A percentile compares a stretch with the other conserved stretches of the same genome.
Evolutionary conservation across 2,113 vertebrate species (phyloP).

Genomic region (Neogobius melanostomus): DNA sequence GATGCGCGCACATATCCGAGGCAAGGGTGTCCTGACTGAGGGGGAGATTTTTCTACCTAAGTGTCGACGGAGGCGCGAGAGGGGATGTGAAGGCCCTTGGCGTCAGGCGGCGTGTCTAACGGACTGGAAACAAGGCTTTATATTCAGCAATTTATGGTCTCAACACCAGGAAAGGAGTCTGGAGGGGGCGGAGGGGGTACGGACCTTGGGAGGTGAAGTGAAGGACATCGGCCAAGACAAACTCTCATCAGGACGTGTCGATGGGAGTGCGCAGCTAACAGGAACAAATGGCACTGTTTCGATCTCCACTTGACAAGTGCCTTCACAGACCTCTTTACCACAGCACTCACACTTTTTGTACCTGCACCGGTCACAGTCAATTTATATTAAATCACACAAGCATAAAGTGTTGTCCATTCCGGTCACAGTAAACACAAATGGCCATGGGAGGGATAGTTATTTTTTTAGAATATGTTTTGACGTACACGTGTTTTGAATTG

Average conservation of each 20-base stretch:
- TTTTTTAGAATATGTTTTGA: too few species aligned
- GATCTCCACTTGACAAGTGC: slow-evolving; percentile 47
- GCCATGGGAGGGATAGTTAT: too few species aligned
- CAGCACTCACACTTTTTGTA: slow-evolving; percentile 16
- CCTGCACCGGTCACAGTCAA: slow-evolving; percentile 19
- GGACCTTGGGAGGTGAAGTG: slow-evolving; percentile 70
- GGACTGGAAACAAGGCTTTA: slow-evolving; percentile 76
- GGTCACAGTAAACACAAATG: slow-evolving; percentile 25
- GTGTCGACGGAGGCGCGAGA: slow-evolving; percentile 60
- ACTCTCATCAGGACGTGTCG: slow-evolving; percentile 69
- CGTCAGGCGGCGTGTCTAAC: slow-evolving; percentile 67
- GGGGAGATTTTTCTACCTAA: slow-evolving; percentile 67
- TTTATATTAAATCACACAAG: slow-evolving; percentile 22
- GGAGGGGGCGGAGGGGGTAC: slow-evolving; percentile 39
- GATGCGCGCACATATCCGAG: slow-evolving; percentile 63
- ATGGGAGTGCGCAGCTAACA: slow-evolving; percentile 54
- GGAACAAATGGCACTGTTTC: slow-evolving; percentile 56
- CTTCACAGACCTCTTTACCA: slow-evolving; percentile 25
- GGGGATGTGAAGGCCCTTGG: slow-evolving; percentile 67
- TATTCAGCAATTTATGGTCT: slow-evolving; percentile 77
- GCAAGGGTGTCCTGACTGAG: slow-evolving; percentile 41
- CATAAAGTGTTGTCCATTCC: slow-evolving; percentile 20
- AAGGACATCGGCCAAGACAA: slow-evolving; percentile 72
- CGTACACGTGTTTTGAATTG: too few species aligned
- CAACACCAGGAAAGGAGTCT: slow-evolving; percentile 43